Evolutionary conservation across 2,113 vertebrate species (phyloP).

Genomic region (Cyphomyrus discorhynchus): DNA sequence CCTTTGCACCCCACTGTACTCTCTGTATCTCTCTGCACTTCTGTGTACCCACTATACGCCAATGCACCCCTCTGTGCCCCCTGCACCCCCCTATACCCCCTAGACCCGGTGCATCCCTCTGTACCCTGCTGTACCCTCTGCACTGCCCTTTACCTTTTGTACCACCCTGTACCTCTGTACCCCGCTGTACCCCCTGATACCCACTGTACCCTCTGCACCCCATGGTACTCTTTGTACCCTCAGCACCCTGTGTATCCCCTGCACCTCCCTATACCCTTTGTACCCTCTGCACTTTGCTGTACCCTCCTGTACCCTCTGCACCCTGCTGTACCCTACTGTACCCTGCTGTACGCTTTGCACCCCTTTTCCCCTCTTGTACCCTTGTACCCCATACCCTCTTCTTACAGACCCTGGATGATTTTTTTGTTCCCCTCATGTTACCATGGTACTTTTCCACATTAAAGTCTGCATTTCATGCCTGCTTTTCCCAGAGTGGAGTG

Average conservation of each 20-base stretch:
- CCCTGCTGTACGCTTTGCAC: background rate
- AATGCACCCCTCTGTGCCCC: background rate
- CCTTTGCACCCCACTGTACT: too few relatives aligned
- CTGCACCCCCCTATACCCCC: background rate
- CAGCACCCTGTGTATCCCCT: background rate
- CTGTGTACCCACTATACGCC: too few relatives aligned
- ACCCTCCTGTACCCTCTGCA: background rate
- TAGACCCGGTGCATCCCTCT: background rate
- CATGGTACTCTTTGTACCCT: background rate
- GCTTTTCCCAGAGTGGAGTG: conserved; percentile 62
- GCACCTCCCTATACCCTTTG: too few relatives aligned
- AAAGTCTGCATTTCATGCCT: conserved; percentile 65
- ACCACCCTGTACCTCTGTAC: background rate
- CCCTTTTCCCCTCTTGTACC: background rate
- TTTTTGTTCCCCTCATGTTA: conserved; percentile 44
- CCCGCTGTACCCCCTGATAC: too few relatives aligned
- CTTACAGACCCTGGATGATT: background rate
- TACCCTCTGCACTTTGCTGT: background rate
- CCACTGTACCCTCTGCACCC: background rate
- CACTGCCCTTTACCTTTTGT: background rate
- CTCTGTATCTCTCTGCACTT: too few relatives aligned
- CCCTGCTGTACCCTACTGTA: too few relatives aligned
- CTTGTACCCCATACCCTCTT: background rate
- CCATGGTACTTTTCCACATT: conserved; percentile 54
- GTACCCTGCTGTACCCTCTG: background rate